phyloP scores from a whole-genome alignment of 2,113 vertebrate species.

The Microcebus ravelobensis region DNA sequence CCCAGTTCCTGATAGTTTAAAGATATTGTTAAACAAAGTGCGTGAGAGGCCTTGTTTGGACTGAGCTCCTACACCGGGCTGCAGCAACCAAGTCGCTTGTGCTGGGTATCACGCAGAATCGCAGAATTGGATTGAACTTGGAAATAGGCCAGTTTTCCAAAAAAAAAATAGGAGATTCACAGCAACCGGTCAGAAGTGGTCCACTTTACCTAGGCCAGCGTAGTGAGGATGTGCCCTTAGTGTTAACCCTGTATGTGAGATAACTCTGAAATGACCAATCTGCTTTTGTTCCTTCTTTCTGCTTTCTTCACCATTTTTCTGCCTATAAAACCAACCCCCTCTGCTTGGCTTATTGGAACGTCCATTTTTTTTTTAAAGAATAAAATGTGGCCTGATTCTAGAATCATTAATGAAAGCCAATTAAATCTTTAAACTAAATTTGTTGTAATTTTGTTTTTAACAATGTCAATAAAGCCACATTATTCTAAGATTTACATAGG shows the following conservation, averaged over 20 bases:
- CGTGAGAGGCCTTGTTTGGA: background rate
- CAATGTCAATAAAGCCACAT: background rate
- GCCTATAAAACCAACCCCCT: background rate
- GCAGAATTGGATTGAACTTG: background rate
- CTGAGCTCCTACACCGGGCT: background rate
- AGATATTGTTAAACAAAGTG: background rate
- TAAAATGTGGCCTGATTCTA: background rate
- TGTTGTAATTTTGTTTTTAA: background rate
- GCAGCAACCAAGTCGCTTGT: background rate
- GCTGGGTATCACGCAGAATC: background rate
- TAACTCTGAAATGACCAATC: background rate
- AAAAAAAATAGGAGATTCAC: background rate
- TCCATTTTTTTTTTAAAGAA: background rate
- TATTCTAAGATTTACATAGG: background rate
- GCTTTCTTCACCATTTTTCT: background rate
- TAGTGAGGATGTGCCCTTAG: background rate
- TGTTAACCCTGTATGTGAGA: background rate
- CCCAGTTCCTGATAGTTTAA: background rate
- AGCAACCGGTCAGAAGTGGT: background rate
- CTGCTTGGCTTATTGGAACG: background rate
- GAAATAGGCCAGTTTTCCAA: background rate
- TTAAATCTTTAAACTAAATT: background rate
- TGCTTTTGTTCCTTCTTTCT: background rate
- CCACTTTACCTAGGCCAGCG: background rate
- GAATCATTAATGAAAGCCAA: background rate